phyloP scores from a whole-genome alignment of 2,113 vertebrate species.

The Chamaetylas fuelleborni region DNA sequence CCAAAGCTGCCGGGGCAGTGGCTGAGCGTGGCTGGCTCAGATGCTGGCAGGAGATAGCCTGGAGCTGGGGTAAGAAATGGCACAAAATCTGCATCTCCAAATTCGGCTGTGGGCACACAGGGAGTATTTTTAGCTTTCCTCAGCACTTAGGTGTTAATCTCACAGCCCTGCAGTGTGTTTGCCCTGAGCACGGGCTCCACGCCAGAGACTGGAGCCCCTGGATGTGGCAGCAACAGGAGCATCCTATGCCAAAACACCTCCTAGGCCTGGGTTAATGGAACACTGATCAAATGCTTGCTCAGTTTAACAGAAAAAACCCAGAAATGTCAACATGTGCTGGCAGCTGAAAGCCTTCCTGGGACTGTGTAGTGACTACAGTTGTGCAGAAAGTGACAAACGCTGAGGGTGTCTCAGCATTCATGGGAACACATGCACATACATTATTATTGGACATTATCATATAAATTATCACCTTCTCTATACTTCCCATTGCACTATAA shows the following conservation, averaged over 20 bases:
- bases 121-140: neutral
- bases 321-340: neutral
- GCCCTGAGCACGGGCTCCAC: neutral
- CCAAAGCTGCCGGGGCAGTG: rapidly evolving
- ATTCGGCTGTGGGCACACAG: neutral
- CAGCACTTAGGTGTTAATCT: neutral
- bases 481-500: conserved; percentile 17
- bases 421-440: neutral
- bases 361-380: neutral
- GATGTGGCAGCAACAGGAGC: conserved; percentile 1
- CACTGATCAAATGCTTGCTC: neutral
- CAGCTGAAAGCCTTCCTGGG: neutral
- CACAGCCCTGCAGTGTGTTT: neutral
- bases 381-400: conserved; percentile 1
- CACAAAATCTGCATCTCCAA: neutral
- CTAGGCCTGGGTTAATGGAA: neutral
- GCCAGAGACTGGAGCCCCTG: neutral
- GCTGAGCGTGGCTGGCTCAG: neutral
- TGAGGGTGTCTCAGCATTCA: neutral
- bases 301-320: neutral
- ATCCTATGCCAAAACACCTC: neutral
- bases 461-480: conserved; percentile 16
- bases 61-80: neutral
- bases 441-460: conserved; percentile 23
- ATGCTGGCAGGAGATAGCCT: neutral